Conservation (phyloP, 2,888 invertebrate species). For the Dolomedes plantarius region DNA sequence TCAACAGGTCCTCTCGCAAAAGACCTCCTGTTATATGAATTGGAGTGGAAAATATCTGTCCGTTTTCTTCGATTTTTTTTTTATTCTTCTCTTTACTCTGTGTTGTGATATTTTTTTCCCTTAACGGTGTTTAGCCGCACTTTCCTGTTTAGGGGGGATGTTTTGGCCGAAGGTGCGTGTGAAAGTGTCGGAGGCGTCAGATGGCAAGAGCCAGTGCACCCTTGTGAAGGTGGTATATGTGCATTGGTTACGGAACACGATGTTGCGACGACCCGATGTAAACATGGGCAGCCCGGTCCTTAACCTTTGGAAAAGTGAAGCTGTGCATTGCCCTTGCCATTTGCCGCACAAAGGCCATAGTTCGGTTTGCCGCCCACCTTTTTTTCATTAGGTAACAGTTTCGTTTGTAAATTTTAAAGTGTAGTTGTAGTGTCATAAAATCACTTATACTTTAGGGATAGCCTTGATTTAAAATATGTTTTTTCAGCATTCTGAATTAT, state of each 20-base stretch:
- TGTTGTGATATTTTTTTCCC: neutral
- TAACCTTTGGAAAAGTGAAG: neutral
- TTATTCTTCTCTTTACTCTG: neutral
- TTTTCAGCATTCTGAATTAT: no score
- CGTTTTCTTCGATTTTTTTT: constrained; percentile 25
- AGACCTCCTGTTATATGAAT: constrained; percentile 42
- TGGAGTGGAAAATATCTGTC: constrained; percentile 66
- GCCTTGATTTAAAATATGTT: no score
- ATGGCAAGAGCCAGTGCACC: neutral
- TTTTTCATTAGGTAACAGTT: no score
- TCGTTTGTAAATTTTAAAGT: no score
- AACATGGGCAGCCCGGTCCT: neutral
- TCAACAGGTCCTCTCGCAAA: constrained; percentile 37
- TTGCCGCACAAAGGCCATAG: no score
- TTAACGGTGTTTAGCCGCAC: constrained; percentile 47
- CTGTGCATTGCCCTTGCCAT: no score
- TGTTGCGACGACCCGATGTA: neutral
- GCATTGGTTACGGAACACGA: neutral
- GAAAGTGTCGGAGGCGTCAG: constrained; percentile 17
- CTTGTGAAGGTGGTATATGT: neutral
- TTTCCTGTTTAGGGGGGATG: constrained; percentile 47
- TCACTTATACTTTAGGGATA: no score
- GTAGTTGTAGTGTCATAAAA: no score
- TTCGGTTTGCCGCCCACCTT: no score
- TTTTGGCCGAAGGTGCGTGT: constrained; percentile 7